Evolutionary conservation across 2,888 invertebrate species (phyloP).

Genomic region (Leucophenga maculata): DNA sequence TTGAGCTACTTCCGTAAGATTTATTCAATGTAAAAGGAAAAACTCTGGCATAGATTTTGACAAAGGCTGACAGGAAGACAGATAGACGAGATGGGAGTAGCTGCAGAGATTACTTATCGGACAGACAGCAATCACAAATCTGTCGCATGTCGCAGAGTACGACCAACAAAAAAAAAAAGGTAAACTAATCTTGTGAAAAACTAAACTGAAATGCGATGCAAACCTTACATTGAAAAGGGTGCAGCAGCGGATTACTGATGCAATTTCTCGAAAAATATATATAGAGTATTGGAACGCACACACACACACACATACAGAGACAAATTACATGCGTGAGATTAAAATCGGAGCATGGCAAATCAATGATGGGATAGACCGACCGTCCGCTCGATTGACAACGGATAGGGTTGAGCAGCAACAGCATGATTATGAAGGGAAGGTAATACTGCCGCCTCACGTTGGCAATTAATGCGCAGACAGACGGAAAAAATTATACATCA

Average conservation of each 20-base stretch:
- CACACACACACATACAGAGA: constrained; percentile 24
- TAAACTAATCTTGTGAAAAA: background rate
- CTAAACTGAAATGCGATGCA: background rate
- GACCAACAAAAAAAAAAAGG: background rate
- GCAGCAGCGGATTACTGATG: constrained; percentile 20
- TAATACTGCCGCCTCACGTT: background rate
- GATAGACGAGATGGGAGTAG: background rate
- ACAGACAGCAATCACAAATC: background rate
- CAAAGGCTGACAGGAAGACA: constrained; percentile 1
- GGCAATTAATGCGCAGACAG: constrained; percentile 18
- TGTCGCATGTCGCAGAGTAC: background rate
- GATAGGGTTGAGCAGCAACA: background rate
- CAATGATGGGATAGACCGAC: background rate
- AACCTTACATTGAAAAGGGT: background rate
- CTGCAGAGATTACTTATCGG: background rate
- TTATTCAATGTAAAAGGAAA: no score
- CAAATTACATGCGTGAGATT: constrained; percentile 63
- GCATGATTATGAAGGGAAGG: background rate
- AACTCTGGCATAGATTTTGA: background rate
- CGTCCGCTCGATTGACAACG: background rate
- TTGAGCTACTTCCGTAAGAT: no score
- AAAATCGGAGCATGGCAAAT: constrained; percentile 41
- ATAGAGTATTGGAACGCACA: no score
- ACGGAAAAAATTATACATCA: background rate
- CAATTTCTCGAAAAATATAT: constrained; percentile 18